phyloP scores from a whole-genome alignment of 2,888 invertebrate genomes.

The Pasiphila rectangulata region DNA sequence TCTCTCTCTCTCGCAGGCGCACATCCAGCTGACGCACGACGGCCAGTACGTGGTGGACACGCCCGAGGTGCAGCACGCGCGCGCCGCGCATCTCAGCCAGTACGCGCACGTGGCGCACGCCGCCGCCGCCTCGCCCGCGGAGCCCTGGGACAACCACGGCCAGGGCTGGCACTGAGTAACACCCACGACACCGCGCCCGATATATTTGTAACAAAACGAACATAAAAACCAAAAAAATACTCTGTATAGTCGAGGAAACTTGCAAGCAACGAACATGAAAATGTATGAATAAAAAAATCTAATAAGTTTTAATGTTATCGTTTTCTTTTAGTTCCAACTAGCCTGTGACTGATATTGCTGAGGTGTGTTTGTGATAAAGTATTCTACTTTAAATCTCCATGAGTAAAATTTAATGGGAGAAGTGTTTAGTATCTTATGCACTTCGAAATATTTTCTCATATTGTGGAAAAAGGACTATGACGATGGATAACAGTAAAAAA shows the following conservation, averaged over 20 bases:
- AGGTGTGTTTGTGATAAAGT: background rate
- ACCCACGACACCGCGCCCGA: constrained; percentile 63
- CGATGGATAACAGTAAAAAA: too few species aligned
- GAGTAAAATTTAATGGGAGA: too few species aligned
- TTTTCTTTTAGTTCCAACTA: constrained; percentile 32
- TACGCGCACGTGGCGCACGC: constrained; percentile 71
- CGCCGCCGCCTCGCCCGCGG: constrained; percentile 71
- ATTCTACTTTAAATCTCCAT: too few species aligned
- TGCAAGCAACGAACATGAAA: constrained; percentile 70
- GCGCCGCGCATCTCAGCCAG: constrained; percentile 67
- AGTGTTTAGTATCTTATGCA: too few species aligned
- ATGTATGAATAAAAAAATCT: constrained; percentile 68
- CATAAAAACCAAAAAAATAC: constrained; percentile 59
- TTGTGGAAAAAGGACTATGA: too few species aligned
- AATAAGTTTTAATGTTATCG: constrained; percentile 50
- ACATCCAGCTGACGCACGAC: constrained; percentile 77
- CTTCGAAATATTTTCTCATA: too few species aligned
- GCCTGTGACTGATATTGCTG: background rate
- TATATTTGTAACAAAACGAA: constrained; percentile 70
- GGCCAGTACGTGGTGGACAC: constrained; percentile 77
- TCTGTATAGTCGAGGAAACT: constrained; percentile 71
- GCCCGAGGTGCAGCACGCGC: constrained; percentile 74
- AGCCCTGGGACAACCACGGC: constrained; percentile 62
- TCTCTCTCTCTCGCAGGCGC: too few species aligned
- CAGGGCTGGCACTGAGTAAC: constrained; percentile 68